phyloP scores from a whole-genome alignment of 2,113 vertebrate genomes.

The Polypterus bichir region DNA sequence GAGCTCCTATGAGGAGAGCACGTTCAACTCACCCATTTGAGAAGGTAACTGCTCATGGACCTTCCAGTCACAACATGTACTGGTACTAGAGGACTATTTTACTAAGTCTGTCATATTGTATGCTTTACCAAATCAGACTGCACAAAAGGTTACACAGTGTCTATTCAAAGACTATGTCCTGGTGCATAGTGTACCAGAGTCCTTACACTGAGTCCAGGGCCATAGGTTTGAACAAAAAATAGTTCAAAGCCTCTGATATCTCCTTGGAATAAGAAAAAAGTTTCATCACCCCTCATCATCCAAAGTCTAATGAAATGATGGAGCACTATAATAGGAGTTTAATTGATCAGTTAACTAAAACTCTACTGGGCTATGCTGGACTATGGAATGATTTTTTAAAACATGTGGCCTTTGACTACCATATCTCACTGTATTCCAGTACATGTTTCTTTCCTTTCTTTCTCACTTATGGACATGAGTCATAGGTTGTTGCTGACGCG shows the following conservation, averaged over 20 bases:
- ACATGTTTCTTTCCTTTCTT: constrained; percentile 13
- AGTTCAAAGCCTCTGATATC: constrained; percentile 9
- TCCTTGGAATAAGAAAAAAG: constrained; percentile 9
- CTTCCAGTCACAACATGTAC: background rate
- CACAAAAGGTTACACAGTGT: background rate
- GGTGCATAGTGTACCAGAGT: background rate
- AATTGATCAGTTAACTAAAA: constrained; percentile 15
- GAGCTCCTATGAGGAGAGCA: constrained; percentile 2
- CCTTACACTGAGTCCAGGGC: constrained; percentile 3
- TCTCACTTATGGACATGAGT: constrained; percentile 10
- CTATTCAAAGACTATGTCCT: background rate
- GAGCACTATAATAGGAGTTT: constrained; percentile 14
- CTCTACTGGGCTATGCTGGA: constrained; percentile 10
- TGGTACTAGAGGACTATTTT: background rate
- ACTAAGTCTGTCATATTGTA: too few species aligned
- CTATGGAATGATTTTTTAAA: constrained; percentile 13
- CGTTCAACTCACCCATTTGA: background rate
- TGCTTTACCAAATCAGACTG: constrained; percentile 2
- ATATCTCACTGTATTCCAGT: constrained; percentile 11
- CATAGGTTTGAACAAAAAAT: constrained; percentile 6
- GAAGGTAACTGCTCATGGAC: background rate
- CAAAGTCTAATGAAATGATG: constrained; percentile 12
- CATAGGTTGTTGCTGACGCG: constrained; percentile 6
- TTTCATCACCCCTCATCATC: constrained; percentile 10
- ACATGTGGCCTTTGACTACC: constrained; percentile 19